These are phyloP conservation scores for Colletes collaris DNA, from an alignment of 2,888 invertebrate species.

Conservation along the genomic window DNA sequence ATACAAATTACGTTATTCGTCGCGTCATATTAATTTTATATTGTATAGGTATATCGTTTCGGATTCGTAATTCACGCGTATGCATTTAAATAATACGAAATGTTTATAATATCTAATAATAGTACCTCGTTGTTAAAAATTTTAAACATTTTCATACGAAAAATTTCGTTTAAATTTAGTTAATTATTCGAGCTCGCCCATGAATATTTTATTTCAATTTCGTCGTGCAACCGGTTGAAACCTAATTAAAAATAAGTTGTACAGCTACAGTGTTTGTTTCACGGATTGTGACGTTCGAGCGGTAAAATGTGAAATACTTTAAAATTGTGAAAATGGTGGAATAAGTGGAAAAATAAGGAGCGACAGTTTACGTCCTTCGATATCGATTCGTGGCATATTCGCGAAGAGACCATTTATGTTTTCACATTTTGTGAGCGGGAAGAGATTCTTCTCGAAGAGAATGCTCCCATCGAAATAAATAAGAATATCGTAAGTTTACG, in stretches of 20 bases:
- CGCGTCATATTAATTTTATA: neutral
- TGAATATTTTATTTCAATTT: neutral
- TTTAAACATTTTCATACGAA: neutral
- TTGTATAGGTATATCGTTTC: neutral
- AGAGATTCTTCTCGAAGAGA: constrained; percentile 10
- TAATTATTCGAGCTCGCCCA: too few species aligned
- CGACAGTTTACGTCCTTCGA: constrained; percentile 48
- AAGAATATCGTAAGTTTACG: constrained; percentile 22
- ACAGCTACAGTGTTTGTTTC: neutral
- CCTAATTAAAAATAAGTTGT: neutral
- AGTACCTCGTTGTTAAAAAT: neutral
- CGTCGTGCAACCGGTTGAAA: neutral
- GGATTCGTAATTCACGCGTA: neutral
- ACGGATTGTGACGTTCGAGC: neutral
- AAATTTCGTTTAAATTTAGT: too few species aligned
- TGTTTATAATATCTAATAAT: too few species aligned
- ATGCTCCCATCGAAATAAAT: constrained; percentile 36
- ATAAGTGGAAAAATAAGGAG: constrained; percentile 31
- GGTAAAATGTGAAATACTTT: constrained; percentile 15
- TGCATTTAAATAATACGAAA: neutral
- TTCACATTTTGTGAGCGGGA: constrained; percentile 12
- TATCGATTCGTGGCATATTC: constrained; percentile 64
- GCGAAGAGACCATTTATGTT: constrained; percentile 45
- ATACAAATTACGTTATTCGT: constrained; percentile 3
- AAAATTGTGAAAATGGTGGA: constrained; percentile 37